Evolutionary conservation across 2,113 vertebrate species (phyloP), one percentile per base, ranked within the genome.

Genomic region (Propithecus coquereli): DNA sequence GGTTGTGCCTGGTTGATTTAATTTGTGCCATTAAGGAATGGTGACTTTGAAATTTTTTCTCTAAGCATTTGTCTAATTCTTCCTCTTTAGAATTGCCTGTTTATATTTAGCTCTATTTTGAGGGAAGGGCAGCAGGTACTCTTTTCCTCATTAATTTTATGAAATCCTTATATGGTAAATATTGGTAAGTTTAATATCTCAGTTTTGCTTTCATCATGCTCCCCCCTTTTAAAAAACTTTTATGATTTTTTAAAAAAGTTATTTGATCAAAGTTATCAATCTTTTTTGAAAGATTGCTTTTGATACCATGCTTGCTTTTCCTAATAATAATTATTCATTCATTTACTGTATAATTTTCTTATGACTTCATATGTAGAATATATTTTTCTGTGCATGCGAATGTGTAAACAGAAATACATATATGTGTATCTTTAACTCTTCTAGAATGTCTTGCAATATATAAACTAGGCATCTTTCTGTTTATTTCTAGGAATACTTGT

Each of bases 21-120:
- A 85, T 94, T 92, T 76, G 20, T 22, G 63, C 85, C 22, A 65
- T 63, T 77, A 94, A 94, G 43, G 43, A 94, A 57, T 57, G 68
- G 6, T 82, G 32, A 87, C 20, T 91, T 74, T 93, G 13, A 45
- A 66, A n/a, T 25, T n/a, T n/a, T 37, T 52, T 2, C 14, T 11
- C 9, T n/a, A 17, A 6, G 3, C 1, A 22, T 95, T 68, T 45
- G 5, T 76, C 13, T 74, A 89, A 25, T 74, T 61, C 3, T 76
- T 91, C 12, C 5, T 90, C 84, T 96, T 74, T 14, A 18, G 14
- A 65, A 57, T 37, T 74, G 2, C 1, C 25, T 73, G 6, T 73
- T 84, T 50, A 12, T 16, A 52, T 0, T 52, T 74, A 43, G 16
- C 5, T 0, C 12, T 47, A 11, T 63, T 68, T 18, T 86, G 32